These are phyloP conservation scores for Pogonophryne albipinna DNA, from an alignment of 2,797 vertebrate genomes.

Conservation along the genomic window DNA sequence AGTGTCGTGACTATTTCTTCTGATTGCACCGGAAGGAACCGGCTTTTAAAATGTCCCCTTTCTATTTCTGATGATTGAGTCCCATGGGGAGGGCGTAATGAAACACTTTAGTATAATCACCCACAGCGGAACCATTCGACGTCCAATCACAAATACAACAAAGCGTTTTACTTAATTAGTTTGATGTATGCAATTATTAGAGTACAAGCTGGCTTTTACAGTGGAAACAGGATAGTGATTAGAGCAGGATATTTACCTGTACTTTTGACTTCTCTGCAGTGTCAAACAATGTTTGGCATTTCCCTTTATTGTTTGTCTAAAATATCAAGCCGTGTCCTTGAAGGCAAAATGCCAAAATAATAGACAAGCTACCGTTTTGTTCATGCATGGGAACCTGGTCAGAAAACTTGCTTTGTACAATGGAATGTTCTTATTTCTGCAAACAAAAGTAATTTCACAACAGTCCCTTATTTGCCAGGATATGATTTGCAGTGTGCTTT, in stretches of 20 bases:
- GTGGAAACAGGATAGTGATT: constrained; percentile 49
- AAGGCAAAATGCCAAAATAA: constrained; percentile 25
- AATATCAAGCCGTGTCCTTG: constrained; percentile 15
- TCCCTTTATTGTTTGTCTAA: constrained; percentile 59
- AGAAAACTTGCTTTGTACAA: constrained; percentile 42
- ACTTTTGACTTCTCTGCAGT: constrained; percentile 25
- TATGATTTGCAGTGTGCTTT: constrained; percentile 33
- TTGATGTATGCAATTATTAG: not conserved
- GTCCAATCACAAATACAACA: constrained; percentile 13
- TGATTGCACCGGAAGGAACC: constrained; percentile 51
- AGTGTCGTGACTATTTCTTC: constrained; percentile 48
- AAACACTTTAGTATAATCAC: constrained; percentile 20
- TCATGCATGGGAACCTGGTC: constrained; percentile 24
- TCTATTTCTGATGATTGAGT: constrained; percentile 21
- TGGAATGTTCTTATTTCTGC: constrained; percentile 14
- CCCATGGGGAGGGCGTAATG: constrained; percentile 13
- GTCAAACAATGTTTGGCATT: constrained; percentile 61
- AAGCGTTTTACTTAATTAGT: constrained; percentile 17
- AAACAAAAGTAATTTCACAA: constrained; percentile 3
- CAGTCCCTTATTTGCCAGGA: constrained; percentile 17
- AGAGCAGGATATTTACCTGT: constrained; percentile 49
- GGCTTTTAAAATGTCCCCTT: constrained; percentile 55
- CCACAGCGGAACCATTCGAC: constrained; percentile 11
- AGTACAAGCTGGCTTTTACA: constrained; percentile 19
- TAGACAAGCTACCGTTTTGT: not conserved